Evolutionary conservation across 1,140 invertebrate genomes (phyloP).

Genomic region (Drosophila willistoni): DNA sequence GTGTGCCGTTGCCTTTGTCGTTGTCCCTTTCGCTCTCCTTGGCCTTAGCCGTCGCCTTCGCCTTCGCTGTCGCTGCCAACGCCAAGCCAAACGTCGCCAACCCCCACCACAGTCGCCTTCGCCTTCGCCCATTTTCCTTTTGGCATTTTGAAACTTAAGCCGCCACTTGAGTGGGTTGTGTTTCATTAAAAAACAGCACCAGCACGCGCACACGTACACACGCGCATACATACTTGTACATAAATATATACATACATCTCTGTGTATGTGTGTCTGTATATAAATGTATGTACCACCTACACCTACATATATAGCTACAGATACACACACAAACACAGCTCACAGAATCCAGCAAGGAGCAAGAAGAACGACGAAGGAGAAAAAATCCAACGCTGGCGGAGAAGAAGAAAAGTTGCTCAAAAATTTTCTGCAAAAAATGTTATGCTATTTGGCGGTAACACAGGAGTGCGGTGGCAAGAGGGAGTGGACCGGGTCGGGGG

Average conservation of each 20-base stretch:
- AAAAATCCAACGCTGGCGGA: constrained; percentile 54
- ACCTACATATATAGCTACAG: neutral
- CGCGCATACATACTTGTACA: constrained; percentile 11
- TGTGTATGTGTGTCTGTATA: constrained; percentile 4
- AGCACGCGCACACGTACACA: constrained; percentile 7
- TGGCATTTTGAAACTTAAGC: constrained; percentile 73
- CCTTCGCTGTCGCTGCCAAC: constrained; percentile 16
- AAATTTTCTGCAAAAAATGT: constrained; percentile 71
- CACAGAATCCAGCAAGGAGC: constrained; percentile 19
- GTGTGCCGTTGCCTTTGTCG: constrained; percentile 9
- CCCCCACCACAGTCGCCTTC: constrained; percentile 26
- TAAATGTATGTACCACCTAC: neutral
- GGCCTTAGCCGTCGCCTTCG: neutral
- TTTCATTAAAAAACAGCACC: constrained; percentile 72
- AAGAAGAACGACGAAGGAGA: constrained; percentile 23
- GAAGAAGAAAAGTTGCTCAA: constrained; percentile 70
- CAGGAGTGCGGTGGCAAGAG: constrained; percentile 33
- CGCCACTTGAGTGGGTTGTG: constrained; percentile 71
- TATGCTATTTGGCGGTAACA: constrained; percentile 57
- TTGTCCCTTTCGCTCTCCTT: constrained; percentile 29
- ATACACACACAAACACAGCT: constrained; percentile 13
- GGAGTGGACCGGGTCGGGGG: no score
- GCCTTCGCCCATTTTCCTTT: constrained; percentile 57
- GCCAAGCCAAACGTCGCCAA: neutral
- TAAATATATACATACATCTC: constrained; percentile 2